These are phyloP conservation scores for Scaptomyza hsui DNA, from an alignment of 1,140 invertebrate species.

Conservation along the genomic window DNA sequence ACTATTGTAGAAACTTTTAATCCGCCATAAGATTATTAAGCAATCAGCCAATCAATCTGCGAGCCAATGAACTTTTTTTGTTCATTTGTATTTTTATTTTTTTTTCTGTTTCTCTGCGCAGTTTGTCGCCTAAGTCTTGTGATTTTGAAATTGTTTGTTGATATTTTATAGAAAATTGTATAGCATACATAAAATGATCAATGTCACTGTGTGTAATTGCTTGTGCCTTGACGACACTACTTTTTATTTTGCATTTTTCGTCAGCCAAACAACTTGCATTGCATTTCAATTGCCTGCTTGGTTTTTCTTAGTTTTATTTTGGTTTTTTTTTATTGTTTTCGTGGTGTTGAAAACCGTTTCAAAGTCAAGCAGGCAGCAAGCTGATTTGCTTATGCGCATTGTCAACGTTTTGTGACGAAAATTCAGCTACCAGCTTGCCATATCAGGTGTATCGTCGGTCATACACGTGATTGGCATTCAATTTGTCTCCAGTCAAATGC, in stretches of 20 bases:
- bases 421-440: slow-evolving; percentile 39
- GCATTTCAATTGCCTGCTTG: slow-evolving; percentile 74
- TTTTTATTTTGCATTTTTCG: slow-evolving; percentile 61
- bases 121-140: slow-evolving; percentile 44
- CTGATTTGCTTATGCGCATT: slow-evolving; percentile 50
- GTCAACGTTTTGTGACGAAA: slow-evolving; percentile 75
- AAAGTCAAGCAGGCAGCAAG: slow-evolving; percentile 58
- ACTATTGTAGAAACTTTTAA: slow-evolving; percentile 39
- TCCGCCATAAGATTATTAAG: slow-evolving; percentile 72
- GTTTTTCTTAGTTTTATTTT: slow-evolving; percentile 58
- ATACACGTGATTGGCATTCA: slow-evolving; percentile 73
- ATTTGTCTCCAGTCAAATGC: slow-evolving; percentile 50
- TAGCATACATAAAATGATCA: slow-evolving; percentile 54
- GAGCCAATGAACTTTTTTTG: slow-evolving; percentile 70
- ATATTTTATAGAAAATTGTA: slow-evolving; percentile 25
- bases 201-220: slow-evolving; percentile 71
- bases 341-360: slow-evolving; percentile 45
- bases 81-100: neutral
- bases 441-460: slow-evolving; percentile 66
- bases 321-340: slow-evolving; percentile 21
- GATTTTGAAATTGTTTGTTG: slow-evolving; percentile 37
- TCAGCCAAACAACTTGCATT: slow-evolving; percentile 50
- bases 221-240: slow-evolving; percentile 39
- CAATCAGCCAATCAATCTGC: slow-evolving; percentile 76
- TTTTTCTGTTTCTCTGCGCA: neutral